Percentiles rank a stretch among this genome's conserved stretches.
Conservation (phyloP, 2,113 vertebrate genomes). For the Laticauda colubrina region DNA sequence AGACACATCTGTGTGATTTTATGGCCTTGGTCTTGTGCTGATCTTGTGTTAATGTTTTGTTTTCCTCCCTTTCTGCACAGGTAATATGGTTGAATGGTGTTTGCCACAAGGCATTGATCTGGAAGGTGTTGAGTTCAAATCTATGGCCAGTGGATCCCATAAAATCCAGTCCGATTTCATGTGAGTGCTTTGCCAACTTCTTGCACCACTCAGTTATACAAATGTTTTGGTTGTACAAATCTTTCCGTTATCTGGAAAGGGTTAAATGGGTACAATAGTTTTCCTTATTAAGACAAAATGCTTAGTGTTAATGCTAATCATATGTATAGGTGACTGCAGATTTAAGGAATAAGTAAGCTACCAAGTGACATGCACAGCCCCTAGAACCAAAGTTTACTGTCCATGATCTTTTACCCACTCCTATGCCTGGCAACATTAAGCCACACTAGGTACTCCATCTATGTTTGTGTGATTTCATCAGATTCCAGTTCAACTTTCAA, state of each 20-base stretch:
- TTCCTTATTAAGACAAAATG: not conserved
- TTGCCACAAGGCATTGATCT: slow-evolving; percentile 93
- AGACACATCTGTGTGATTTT: not conserved
- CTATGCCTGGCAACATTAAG: not conserved
- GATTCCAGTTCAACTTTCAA: not conserved
- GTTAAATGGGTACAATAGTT: not conserved
- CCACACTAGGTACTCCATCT: not conserved
- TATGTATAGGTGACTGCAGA: not conserved
- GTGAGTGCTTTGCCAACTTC: slow-evolving; percentile 70
- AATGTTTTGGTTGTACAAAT: not conserved
- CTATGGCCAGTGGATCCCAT: slow-evolving; percentile 97
- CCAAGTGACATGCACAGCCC: not conserved
- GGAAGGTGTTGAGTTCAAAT: slow-evolving; percentile 98
- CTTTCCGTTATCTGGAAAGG: not conserved
- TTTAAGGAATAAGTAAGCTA: not conserved
- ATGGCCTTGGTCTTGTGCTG: not conserved
- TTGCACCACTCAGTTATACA: not conserved
- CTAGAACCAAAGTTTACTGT: not conserved
- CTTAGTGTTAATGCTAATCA: not conserved
- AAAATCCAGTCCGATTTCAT: slow-evolving; percentile 94
- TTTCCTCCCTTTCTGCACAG: slow-evolving; percentile 60
- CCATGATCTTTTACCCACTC: not conserved
- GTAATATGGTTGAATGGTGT: slow-evolving; percentile 98
- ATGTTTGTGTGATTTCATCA: not conserved
- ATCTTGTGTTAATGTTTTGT: not conserved